Conservation (phyloP, 2,797 vertebrate genomes). For the Nyctibius grandis region DNA sequence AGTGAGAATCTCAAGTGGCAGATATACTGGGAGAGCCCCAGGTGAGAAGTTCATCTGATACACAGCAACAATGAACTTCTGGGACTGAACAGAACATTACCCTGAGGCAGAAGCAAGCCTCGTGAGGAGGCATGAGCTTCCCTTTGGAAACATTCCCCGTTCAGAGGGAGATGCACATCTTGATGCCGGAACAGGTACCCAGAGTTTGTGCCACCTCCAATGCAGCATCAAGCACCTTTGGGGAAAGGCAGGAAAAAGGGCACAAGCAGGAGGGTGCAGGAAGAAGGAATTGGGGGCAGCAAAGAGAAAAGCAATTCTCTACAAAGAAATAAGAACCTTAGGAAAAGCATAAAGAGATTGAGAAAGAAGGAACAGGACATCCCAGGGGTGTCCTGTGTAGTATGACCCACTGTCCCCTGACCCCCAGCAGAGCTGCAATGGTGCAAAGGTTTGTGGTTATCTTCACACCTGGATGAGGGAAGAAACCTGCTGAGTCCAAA, state of each 20-base stretch:
- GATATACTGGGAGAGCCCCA: background rate
- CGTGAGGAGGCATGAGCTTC: background rate
- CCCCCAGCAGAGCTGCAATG: background rate
- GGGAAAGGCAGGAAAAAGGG: background rate
- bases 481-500: background rate
- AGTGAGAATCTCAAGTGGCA: background rate
- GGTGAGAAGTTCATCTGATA: background rate
- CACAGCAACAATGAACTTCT: rapidly evolving
- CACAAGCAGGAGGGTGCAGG: background rate
- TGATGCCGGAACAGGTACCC: too few species aligned
- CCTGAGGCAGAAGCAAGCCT: background rate
- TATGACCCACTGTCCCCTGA: background rate
- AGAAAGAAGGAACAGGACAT: background rate
- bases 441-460: background rate
- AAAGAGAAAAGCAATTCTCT: background rate
- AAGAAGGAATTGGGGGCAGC: background rate
- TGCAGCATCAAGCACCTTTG: background rate
- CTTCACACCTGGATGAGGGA: background rate
- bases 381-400: background rate
- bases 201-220: background rate
- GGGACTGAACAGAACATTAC: background rate
- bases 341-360: background rate
- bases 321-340: background rate
- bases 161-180: background rate
- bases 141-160: background rate